These are phyloP conservation scores for Mycteria americana DNA, from an alignment of 2,797 vertebrate genomes.

Conservation along the genomic window DNA sequence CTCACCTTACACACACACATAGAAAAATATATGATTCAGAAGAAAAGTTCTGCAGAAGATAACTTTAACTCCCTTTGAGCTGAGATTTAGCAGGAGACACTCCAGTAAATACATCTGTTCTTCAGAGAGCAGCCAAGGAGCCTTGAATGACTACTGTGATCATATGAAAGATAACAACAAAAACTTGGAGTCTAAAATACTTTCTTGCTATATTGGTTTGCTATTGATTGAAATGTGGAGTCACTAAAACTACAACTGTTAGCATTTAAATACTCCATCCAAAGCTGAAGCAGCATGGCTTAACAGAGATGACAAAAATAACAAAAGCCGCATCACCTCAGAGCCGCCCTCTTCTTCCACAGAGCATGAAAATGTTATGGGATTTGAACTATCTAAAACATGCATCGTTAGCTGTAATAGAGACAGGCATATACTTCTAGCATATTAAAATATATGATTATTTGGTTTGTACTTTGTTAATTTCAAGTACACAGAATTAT, in stretches of 20 bases:
- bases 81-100: not conserved
- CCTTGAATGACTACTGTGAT: not conserved
- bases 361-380: accelerated
- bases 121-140: not conserved
- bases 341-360: not conserved
- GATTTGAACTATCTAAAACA: not conserved
- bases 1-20: not conserved
- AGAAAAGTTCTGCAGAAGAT: not conserved
- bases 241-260: not conserved
- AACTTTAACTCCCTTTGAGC: not conserved
- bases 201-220: not conserved
- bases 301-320: not conserved
- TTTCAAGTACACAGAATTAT: not conserved
- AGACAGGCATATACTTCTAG: not conserved
- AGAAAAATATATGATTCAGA: not conserved
- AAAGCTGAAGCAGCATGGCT: not conserved
- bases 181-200: not conserved
- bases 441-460: accelerated
- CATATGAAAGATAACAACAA: not conserved
- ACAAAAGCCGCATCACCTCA: not conserved
- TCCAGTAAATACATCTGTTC: not conserved
- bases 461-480: not conserved
- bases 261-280: not conserved
- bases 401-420: not conserved
- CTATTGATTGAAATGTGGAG: not conserved